Base-by-base conservation (phyloP, 2,888 invertebrate genomes). In the Hipparchia semele region DNA sequence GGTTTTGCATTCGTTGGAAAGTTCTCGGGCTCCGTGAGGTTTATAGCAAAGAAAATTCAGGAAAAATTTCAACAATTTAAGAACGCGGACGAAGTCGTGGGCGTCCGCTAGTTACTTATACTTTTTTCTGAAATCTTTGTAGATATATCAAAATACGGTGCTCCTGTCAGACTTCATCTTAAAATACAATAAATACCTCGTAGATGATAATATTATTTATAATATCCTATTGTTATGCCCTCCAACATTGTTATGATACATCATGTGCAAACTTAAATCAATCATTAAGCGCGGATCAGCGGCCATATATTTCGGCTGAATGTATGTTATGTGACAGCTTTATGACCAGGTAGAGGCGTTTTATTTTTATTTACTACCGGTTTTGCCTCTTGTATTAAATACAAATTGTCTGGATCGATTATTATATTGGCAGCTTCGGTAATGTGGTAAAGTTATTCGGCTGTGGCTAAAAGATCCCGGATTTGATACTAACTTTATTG, bases 291-390 rank as follows among this genome's bases (percentile, higher is more conserved):
- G 7, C 13, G 61, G 61, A 62, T 46, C 46, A 46, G 45, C 1
- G 13, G 62, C 62, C 62, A 62, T 62, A 9, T 62, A 49, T 62
- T 62, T 49, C 62, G 46, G n/a, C 49, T 62, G 46, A 62, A 62
- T 62, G 62, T 49, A 46, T 39, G 62, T 46, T 46, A 62, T 49
- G 62, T 39, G 65, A 66, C 65, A 66, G 65, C 33, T 66, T 66
- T 53, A 66, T 33, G 53, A 54, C 65, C 33, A 33, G 58, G 8
- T 54, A 54, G 7, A n/a, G 53, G 2, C n/a, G 46, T 7, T 46
- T 59, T 33, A 6, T n/a, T 54, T 66, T 33, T 8, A 53, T 53
- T 39, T 13, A 46, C 10, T 10, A 49, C 23, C 49, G 49, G 49
- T 64, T 64, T 66, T 53, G 58, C 6, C 61, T 61, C 61, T 33